Percentiles rank a stretch among this genome's conserved stretches.
Conservation (phyloP, 2,888 invertebrate genomes). For the Endotricha flammealis region DNA sequence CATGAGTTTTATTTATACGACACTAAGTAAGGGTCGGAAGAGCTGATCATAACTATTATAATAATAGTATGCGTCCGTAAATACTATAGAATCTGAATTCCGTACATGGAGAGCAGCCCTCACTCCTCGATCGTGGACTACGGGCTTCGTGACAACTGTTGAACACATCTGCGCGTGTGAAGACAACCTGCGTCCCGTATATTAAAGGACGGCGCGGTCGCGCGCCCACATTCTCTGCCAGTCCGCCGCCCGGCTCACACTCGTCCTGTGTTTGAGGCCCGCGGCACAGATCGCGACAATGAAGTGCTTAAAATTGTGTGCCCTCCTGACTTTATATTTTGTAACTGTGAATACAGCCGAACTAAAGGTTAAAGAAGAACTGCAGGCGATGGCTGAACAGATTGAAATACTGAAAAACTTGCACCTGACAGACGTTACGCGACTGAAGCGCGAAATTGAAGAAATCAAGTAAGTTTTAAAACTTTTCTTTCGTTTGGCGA, state of each 20-base stretch:
- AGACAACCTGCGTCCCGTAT: constrained; percentile 35
- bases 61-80: too few relatives aligned
- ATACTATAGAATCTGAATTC: too few relatives aligned
- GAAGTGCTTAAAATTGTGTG: constrained; percentile 43
- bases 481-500: too few relatives aligned
- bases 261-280: neutral
- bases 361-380: constrained; percentile 35
- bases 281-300: constrained; percentile 35
- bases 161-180: constrained; percentile 59
- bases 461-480: constrained; percentile 52
- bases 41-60: too few relatives aligned
- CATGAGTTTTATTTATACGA: too few relatives aligned
- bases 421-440: constrained; percentile 41
- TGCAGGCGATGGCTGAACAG: constrained; percentile 44
- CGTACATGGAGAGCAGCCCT: constrained; percentile 20
- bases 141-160: constrained; percentile 60
- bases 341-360: constrained; percentile 37
- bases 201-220: constrained; percentile 27
- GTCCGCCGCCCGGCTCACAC: constrained; percentile 28
- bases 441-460: constrained; percentile 48
- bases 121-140: constrained; percentile 11
- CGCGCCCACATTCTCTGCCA: constrained; percentile 41
- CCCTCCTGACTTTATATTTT: constrained; percentile 33
- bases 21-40: too few relatives aligned
- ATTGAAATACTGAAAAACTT: constrained; percentile 43